These are phyloP conservation scores for Phlogophora meticulosa DNA, from an alignment of 2,888 invertebrate genomes.

Conservation along the genomic window DNA sequence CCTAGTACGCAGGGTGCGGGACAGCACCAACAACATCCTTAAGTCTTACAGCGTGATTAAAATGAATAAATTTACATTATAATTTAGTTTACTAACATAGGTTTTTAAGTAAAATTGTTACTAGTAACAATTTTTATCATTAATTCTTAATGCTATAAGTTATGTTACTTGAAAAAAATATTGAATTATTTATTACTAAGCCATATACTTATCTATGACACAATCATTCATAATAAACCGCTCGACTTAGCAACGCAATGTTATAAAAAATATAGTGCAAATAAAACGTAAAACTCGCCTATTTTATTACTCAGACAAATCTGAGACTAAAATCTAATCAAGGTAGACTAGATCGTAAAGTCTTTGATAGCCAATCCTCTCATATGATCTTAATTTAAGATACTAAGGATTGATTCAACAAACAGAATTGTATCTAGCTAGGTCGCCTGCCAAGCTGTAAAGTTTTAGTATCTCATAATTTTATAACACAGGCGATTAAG, in stretches of 20 bases:
- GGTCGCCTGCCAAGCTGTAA: slow-evolving; percentile 22
- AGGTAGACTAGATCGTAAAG: slow-evolving; percentile 49
- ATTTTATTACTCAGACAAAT: slow-evolving; percentile 7
- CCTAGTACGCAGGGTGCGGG: too few relatives aligned
- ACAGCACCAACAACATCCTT: too few relatives aligned
- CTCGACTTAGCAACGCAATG: too few relatives aligned
- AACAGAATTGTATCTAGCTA: slow-evolving; percentile 10
- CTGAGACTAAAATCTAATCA: slow-evolving; percentile 26
- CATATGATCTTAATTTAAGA: slow-evolving; percentile 46
- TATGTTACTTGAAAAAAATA: too few relatives aligned
- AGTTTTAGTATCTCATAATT: slow-evolving; percentile 23
- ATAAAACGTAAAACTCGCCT: neutral
- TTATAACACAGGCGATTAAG: neutral
- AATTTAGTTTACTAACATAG: too few relatives aligned
- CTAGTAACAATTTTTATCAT: too few relatives aligned
- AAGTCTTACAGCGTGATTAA: too few relatives aligned
- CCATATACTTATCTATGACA: too few relatives aligned
- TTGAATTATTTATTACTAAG: too few relatives aligned
- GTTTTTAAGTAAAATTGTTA: too few relatives aligned
- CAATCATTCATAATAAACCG: neutral
- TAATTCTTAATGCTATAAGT: too few relatives aligned
- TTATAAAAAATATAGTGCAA: neutral
- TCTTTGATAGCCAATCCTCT: slow-evolving; percentile 44
- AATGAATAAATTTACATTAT: too few relatives aligned
- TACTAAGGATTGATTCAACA: slow-evolving; percentile 38